Evolutionary conservation across 2,113 vertebrate genomes (phyloP).

Genomic region (Leuciscus idus): DNA sequence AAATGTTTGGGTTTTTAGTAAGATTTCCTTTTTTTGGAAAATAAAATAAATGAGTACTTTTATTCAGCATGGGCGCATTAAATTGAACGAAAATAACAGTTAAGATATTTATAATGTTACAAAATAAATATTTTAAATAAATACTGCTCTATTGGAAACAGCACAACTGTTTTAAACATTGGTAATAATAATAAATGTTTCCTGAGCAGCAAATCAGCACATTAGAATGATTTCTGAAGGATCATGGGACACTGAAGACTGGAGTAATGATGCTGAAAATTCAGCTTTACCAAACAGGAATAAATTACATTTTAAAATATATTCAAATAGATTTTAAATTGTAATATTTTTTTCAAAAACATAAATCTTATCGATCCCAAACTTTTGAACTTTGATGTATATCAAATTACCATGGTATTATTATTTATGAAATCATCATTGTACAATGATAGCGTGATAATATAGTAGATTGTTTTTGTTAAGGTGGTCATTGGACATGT

Average conservation of each 20-base stretch:
- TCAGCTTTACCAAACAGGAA: not conserved
- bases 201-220: not conserved
- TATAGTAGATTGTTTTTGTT: not conserved
- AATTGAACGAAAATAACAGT: not conserved
- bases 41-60: not conserved
- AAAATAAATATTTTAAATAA: not conserved
- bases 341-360: not conserved
- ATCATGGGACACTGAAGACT: not conserved
- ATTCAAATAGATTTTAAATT: not conserved
- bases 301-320: not conserved
- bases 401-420: not conserved
- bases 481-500: not conserved
- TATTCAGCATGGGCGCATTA: not conserved
- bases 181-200: not conserved
- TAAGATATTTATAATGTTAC: not conserved
- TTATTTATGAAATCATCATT: not conserved
- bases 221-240: not conserved
- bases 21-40: not conserved
- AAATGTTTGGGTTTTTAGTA: not conserved
- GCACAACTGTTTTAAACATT: not conserved
- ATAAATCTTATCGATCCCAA: not conserved
- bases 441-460: not conserved
- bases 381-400: not conserved
- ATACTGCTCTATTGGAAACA: not conserved
- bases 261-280: not conserved